Evolutionary conservation across 1,140 invertebrate species (phyloP), one percentile per base, ranked within the genome.

Genomic region (Neocloeon triangulifer): DNA sequence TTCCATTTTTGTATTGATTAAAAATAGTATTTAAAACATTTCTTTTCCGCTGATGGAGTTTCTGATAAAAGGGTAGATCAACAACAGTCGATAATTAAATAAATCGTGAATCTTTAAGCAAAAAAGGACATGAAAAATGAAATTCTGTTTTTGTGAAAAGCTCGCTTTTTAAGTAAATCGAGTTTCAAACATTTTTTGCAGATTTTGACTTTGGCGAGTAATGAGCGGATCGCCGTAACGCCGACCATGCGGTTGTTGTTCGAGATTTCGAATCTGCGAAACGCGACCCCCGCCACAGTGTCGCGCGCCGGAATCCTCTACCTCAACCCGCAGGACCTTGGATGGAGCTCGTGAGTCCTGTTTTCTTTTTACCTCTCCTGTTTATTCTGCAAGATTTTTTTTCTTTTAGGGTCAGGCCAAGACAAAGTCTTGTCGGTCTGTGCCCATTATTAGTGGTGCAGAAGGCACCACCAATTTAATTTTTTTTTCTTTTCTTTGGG

Each of bases 201-300:
- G 64, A 73, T 91, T 8, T 50, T 94, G 32, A 94, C 86, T 0
- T 50, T 94, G 39, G 86, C 85, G 2, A 89, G 81, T 52, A 92
- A 92, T 45, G 89, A 95, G 49, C 64, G 89, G 36, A 94, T 96
- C 23, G 80, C 88, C 0, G 49, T 96, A 20, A 94, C 84, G 1
- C 69, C 73, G 20, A 62, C 69, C 1, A 95, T 96, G 88, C 61
- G 88, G 21, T 57, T 95, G 1, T 48, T 96, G 2, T 95, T 96
- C 52, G 89, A 95, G 56, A 91, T 95, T 45, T 75, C 78, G n/a
- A 80, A 81, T 43, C 58, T 95, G 37, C 69, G 74, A 43, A 89
- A 82, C 1, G 89, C 88, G 0, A 95, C 89, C 9, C 89, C 89
- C 2, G 88, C 89, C 1, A 95, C 89, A 0, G 88, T 96, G 2